Evolutionary conservation across 2,888 invertebrate species (phyloP).

Genomic region (Encarsia formosa): DNA sequence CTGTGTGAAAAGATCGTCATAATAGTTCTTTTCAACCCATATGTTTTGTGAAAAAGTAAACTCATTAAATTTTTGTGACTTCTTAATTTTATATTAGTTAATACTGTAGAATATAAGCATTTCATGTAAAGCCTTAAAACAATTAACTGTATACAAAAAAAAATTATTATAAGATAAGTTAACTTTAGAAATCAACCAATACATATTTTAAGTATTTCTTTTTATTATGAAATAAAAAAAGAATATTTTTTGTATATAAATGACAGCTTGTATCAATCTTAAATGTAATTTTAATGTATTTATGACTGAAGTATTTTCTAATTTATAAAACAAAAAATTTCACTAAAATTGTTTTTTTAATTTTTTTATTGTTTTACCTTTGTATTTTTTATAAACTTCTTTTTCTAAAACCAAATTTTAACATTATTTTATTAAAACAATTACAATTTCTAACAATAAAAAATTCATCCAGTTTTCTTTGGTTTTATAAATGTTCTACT

Average conservation of each 20-base stretch:
- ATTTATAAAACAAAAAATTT: constrained; percentile 22
- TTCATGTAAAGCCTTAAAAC: constrained; percentile 15
- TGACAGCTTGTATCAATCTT: constrained; percentile 14
- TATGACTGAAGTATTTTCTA: constrained; percentile 23
- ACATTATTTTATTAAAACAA: constrained; percentile 15
- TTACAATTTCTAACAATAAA: constrained; percentile 11
- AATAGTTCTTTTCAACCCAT: constrained; percentile 4
- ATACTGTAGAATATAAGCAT: constrained; percentile 13
- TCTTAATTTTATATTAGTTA: constrained; percentile 19
- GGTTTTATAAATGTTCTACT: constrained; percentile 61
- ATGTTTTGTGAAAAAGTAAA: constrained; percentile 4
- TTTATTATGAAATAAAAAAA: constrained; percentile 16
- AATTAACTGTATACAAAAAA: constrained; percentile 10
- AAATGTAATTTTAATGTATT: constrained; percentile 22
- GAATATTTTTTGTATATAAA: constrained; percentile 26
- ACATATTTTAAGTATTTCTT: constrained; percentile 9
- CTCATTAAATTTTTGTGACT: constrained; percentile 19
- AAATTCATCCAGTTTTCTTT: constrained; percentile 36
- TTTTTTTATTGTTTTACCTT: constrained; percentile 3
- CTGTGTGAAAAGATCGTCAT: too few relatives aligned
- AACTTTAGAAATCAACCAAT: too few relatives aligned
- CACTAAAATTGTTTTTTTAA: constrained; percentile 6
- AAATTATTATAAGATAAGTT: too few relatives aligned
- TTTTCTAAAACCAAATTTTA: constrained; percentile 4
- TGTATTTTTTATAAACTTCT: constrained; percentile 8